Evolutionary conservation across 2,888 invertebrate genomes (phyloP), one percentile per base, ranked within the genome.

Genomic region (Tigriopus californicus): DNA sequence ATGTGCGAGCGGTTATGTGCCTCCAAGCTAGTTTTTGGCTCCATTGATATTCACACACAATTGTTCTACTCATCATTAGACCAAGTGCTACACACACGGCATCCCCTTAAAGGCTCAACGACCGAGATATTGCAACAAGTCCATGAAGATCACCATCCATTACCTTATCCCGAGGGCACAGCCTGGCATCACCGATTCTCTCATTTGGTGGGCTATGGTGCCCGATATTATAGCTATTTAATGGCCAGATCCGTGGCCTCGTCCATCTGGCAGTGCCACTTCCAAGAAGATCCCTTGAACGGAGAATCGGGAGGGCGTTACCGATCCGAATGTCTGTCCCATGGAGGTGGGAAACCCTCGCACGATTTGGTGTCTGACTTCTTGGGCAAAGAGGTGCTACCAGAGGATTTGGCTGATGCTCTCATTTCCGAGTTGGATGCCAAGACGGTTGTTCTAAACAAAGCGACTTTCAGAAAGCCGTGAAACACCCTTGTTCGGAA

Each of bases 191-290:
- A 42, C 15, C n/a, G 56, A 6, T 56, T 56, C n/a, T 46, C 44
- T 18, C 56, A 56, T 25, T 33, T 56, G 44, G 56, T 58, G 22
- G 94, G 95, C 1, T 99, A 99, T 72, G 98, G 98, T 44, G 95
- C 95, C 0, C 95, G 94, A 72, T 98, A 98, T 74, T 98, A 97
- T 72, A 86, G 97, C 1, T 99, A 99, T 74, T 75, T 98, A 63
- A 85, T 95, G 67, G 95, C 97, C 0, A 79, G 88, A 67, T 89
- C 92, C 10, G 80, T 94, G 55, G 92, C 95, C 0, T 85, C 89
- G 60, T 82, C 83, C 75, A 87, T 92, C 63, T 97, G 95, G 95
- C 82, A 85, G 68, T 79, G 79, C 20, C 82, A 85, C 70, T 94
- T 97, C 68, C 77, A 81, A 67, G 69, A 72, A 0, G 81, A 85